Evolutionary conservation across 2,797 vertebrate genomes (phyloP), one percentile per base, ranked within the genome.

Genomic region (Pagetopsis macropterus): DNA sequence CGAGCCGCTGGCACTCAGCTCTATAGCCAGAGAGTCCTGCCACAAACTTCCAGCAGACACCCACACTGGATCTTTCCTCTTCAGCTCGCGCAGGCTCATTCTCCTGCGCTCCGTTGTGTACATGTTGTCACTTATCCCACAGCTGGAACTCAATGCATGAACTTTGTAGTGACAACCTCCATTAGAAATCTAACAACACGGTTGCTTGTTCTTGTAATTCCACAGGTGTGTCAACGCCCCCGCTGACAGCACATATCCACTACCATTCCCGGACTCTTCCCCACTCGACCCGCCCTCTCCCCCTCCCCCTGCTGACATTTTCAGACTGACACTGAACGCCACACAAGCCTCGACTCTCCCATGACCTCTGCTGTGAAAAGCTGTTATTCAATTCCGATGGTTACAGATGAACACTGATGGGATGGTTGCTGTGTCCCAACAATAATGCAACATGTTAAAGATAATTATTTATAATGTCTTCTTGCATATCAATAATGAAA

Each of bases 11-110:
- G 60, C 52, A 62, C 66, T 75, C 58, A 94, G 71, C 5, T 95
- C 96, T 4, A 95, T 88, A 0, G 92, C 93, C 84, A 93, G 27
- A 1, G 94, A 23, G 85, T 97, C 95, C 91, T 96, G 95, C 96
- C 96, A 97, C 70, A 95, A 89, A 88, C 96, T 96, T 45, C 96
- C 96, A 2, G 96, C 95, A 0, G 94, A 92, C 63, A 93, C 89
- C 78, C 92, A 46, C 0, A 91, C 75, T 0, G 92, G 86, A 16
- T 94, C 94, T 56, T 62, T 93, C 82, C 92, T 88, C 68, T 59
- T 89, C 37, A 65, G 49, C 1, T 93, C 93, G 43, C 84, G 92
- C 88, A 94, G 89, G 72, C 94, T 95, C 94, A 94, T 94, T 1
- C 94, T 91, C 88, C 94, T 88, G 86, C 94, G 94, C 72, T 95